Conservation (phyloP, 2,113 vertebrate genomes). For the Stigmatopora argus region DNA sequence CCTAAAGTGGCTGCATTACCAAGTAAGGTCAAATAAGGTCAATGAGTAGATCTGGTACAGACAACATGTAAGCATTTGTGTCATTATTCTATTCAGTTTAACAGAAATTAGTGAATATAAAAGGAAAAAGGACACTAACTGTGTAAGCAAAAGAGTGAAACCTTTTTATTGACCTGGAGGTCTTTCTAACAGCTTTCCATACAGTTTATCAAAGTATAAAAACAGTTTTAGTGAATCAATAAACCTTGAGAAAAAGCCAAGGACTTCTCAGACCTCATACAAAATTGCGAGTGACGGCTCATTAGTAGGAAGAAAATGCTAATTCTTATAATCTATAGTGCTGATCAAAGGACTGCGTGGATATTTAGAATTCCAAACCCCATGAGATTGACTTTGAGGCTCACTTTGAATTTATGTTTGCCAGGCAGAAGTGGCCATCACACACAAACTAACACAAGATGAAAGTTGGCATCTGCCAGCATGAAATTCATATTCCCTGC, state of each 20-base stretch:
- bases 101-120: no score
- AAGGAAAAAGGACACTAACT: no score
- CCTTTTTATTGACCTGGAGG: neutral
- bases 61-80: no score
- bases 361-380: conserved; percentile 26
- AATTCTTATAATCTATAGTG: conserved; percentile 14
- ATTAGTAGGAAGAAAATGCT: conserved; percentile 34
- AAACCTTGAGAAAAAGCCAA: conserved; percentile 1
- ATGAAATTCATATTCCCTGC: conserved; percentile 33
- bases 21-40: no score
- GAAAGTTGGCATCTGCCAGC: conserved; percentile 48
- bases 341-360: conserved; percentile 38
- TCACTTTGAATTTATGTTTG: conserved; percentile 39
- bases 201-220: neutral
- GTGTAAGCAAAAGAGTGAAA: neutral
- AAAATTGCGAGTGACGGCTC: conserved; percentile 10
- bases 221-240: conserved; percentile 8
- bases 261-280: neutral
- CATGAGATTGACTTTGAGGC: conserved; percentile 29
- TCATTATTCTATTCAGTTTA: no score
- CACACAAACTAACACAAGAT: conserved; percentile 40
- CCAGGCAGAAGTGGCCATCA: conserved; percentile 24
- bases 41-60: no score
- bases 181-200: neutral
- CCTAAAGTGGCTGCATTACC: no score